phyloP scores from a whole-genome alignment of 2,113 vertebrate species.

The Suncus etruscus region DNA sequence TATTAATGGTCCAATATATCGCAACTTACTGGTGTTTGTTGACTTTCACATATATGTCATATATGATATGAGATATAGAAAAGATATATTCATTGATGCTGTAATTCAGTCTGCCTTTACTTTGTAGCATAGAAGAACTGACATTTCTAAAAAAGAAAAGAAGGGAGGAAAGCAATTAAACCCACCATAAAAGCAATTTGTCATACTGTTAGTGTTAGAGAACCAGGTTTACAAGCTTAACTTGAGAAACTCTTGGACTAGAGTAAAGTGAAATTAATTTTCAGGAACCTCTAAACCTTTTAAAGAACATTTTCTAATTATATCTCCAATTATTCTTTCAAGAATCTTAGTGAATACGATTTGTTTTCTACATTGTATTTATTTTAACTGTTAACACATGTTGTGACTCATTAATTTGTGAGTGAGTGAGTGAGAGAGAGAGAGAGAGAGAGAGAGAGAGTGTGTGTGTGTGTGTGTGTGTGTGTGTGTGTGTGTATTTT shows the following conservation, averaged over 20 bases:
- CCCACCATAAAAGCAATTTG: not conserved
- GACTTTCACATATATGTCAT: not conserved
- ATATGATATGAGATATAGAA: not conserved
- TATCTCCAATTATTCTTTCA: not conserved
- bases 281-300: not conserved
- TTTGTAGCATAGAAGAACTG: not conserved
- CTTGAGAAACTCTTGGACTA: too few relatives aligned
- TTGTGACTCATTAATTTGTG: not conserved
- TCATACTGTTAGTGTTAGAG: slow-evolving; percentile 4
- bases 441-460: too few relatives aligned
- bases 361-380: not conserved
- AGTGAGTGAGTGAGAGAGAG: too few relatives aligned
- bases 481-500: too few relatives aligned
- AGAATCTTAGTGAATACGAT: not conserved
- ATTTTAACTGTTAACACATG: not conserved
- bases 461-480: too few relatives aligned
- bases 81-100: not conserved
- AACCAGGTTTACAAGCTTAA: not conserved
- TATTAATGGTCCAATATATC: slow-evolving; percentile 20
- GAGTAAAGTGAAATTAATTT: not conserved
- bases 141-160: not conserved
- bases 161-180: not conserved
- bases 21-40: not conserved
- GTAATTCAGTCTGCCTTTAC: not conserved
- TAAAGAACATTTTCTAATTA: not conserved